Evolutionary conservation across 2,113 vertebrate species (phyloP).

Genomic region (Garra rufa): DNA sequence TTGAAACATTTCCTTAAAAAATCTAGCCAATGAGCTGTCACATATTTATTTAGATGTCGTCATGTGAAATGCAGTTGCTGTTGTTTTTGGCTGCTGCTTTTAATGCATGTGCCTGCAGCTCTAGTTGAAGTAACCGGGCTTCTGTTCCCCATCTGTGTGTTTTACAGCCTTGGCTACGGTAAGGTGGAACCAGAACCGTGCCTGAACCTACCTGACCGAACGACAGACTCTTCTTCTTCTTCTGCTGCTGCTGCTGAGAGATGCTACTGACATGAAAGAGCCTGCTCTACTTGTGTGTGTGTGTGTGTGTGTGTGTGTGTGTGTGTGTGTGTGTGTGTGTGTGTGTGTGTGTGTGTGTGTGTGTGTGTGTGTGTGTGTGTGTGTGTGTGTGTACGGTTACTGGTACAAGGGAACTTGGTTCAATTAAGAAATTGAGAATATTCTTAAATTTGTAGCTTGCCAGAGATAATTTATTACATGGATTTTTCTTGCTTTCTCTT

Average conservation of each 20-base stretch:
- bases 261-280: slow-evolving; percentile 64
- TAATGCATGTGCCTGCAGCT: neutral
- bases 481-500: slow-evolving; percentile 5
- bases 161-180: slow-evolving; percentile 75
- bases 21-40: too few species aligned
- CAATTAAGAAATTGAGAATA: slow-evolving; percentile 51
- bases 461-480: slow-evolving; percentile 65
- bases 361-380: slow-evolving; percentile 19
- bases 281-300: slow-evolving; percentile 49
- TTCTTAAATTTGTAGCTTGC: slow-evolving; percentile 60
- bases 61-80: neutral
- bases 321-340: slow-evolving; percentile 13
- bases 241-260: slow-evolving; percentile 67
- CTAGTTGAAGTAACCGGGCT: neutral
- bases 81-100: neutral
- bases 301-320: slow-evolving; percentile 25
- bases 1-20: neutral
- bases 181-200: slow-evolving; percentile 41
- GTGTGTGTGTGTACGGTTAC: slow-evolving; percentile 26
- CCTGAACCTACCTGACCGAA: slow-evolving; percentile 35
- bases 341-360: neutral
- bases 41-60: too few species aligned
- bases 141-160: slow-evolving; percentile 30
- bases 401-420: slow-evolving; percentile 64
- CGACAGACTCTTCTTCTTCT: slow-evolving; percentile 23